Base-by-base conservation (phyloP, 2,888 invertebrate species). In the Lepas anatifera region DNA sequence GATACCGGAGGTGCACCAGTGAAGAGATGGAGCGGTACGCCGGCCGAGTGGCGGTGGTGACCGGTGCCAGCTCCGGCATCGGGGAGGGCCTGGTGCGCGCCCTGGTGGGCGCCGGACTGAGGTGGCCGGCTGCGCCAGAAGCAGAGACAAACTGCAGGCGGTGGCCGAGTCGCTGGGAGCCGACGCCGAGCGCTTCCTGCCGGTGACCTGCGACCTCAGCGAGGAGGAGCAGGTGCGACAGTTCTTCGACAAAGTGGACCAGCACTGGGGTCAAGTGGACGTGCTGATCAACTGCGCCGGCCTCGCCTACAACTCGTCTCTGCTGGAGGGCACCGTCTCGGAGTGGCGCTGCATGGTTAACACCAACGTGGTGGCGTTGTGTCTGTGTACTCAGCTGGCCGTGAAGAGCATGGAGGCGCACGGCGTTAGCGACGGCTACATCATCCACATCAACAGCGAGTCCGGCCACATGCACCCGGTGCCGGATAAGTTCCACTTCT, bases 311-410 rank as follows among this genome's bases (percentile, higher is more conserved):
- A 72, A 75, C 25, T 76, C 76, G 3, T 76, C 78, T 3, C 67
- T 79, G 2, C 72, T 78, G 43, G 72, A 69, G 2, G 75, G 75
- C 2, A 69, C 68, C n/a, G 72, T 73, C 0, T 66, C 70, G 10
- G 78, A 79, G 32, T 81, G 79, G 71, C 78, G 77, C 6, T 73
- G 75, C 16, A 78, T 83, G 74, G 69, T 84, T 71, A 81, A 84
- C 25, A 79, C 84, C 13, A 87, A 87, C 77, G 83, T 87, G 0
- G 76, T 86, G 43, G 85, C 83, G 0, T 78, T 84, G 1, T 82
- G 84, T 41, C 79, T 85, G 25, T 84, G 85, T 73, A 79, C 84
- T 3, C 80, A 85, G 58, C 85, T 87, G 77, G 82, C 84, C 0
- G 76, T 84, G 0, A 81, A 82, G 70, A 79, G 82, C 0, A 85